Evolutionary conservation across 2,888 invertebrate species (phyloP).

Genomic region (Melangyna quadrimaculata): DNA sequence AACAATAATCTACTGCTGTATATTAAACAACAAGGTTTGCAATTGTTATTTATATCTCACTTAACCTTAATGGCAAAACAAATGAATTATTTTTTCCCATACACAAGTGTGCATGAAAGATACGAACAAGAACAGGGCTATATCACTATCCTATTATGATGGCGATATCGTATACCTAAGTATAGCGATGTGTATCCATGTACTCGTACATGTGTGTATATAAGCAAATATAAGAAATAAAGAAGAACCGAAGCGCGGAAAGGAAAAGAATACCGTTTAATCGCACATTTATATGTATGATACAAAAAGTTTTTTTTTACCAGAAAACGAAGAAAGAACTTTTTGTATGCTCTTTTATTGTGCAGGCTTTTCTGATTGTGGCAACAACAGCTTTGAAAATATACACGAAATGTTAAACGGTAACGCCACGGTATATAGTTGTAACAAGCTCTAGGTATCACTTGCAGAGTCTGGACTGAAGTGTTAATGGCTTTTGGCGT

Average conservation of each 20-base stretch:
- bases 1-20: conserved; percentile 26
- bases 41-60: conserved; percentile 36
- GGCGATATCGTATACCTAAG: not conserved
- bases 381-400: conserved; percentile 38
- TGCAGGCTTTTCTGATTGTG: conserved; percentile 35
- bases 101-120: conserved; percentile 29
- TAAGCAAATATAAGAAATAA: not conserved
- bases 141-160: not conserved
- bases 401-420: conserved; percentile 18
- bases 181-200: not conserved
- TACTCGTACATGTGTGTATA: not conserved
- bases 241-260: conserved; percentile 22
- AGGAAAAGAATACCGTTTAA: conserved; percentile 25
- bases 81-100: conserved; percentile 35
- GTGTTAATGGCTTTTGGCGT: conserved; percentile 50
- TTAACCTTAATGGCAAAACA: conserved; percentile 39
- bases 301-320: conserved; percentile 20
- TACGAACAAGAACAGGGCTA: conserved; percentile 7
- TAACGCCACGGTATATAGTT: conserved; percentile 20
- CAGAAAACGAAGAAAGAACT: conserved; percentile 13
- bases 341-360: conserved; percentile 36
- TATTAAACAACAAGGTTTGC: conserved; percentile 40
- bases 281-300: conserved; percentile 37
- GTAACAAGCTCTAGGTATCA: conserved; percentile 32
- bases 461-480: conserved; percentile 43